Evolutionary conservation across 2,113 vertebrate species (phyloP).

Genomic region (Herpailurus yagouaroundi): DNA sequence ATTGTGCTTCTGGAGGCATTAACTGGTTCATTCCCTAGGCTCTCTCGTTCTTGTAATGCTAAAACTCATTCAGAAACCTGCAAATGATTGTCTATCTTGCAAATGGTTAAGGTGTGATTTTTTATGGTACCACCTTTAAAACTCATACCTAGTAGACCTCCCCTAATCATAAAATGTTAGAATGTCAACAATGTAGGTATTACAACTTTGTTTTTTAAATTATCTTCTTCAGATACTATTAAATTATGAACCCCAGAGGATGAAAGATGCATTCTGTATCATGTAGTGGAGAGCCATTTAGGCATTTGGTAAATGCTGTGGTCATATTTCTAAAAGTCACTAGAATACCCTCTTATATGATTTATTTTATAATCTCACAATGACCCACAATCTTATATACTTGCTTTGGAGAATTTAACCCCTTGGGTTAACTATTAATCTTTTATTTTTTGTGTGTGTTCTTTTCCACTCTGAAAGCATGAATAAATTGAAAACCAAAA

Average conservation of each 20-base stretch:
- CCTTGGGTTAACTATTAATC: not conserved
- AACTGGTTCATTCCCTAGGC: not conserved
- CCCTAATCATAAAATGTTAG: not conserved
- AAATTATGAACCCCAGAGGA: not conserved
- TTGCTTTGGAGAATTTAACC: not conserved
- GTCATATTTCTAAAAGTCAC: not conserved
- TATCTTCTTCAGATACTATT: not conserved
- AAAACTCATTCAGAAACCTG: not conserved
- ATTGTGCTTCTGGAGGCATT: not conserved
- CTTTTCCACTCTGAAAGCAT: not conserved
- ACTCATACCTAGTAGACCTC: not conserved
- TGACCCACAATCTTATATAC: not conserved
- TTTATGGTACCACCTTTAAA: not conserved
- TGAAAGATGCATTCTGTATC: not conserved
- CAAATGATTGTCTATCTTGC: not conserved
- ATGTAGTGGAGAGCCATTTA: not conserved
- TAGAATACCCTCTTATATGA: not conserved
- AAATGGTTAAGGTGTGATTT: not conserved
- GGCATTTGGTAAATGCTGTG: conserved; percentile 14
- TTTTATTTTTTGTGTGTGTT: not conserved
- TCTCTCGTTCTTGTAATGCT: not conserved
- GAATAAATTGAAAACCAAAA: not conserved
- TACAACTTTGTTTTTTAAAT: conserved; percentile 38
- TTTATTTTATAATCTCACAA: not conserved
- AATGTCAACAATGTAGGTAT: not conserved